phyloP scores from a whole-genome alignment of 1,140 invertebrate genomes.

The Drosophila novamexicana region DNA sequence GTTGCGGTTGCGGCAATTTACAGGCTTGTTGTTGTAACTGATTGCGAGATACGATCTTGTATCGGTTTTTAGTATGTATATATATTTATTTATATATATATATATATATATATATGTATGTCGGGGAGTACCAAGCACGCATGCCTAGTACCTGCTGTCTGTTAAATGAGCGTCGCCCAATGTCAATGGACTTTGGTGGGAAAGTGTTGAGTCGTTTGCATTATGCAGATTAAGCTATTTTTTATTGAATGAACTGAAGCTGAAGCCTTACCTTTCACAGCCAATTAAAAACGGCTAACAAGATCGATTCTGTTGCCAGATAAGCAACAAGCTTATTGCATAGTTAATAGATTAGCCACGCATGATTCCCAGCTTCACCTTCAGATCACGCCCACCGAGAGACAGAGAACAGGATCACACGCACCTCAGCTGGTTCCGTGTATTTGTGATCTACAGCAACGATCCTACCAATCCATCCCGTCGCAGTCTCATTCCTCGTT shows the following conservation, averaged over 20 bases:
- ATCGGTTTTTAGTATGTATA: constrained; percentile 53
- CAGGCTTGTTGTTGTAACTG: constrained; percentile 60
- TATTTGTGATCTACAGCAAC: constrained; percentile 38
- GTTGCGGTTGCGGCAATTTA: constrained; percentile 71
- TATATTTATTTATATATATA: constrained; percentile 28
- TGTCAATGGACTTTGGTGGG: constrained; percentile 78
- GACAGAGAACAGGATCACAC: constrained; percentile 17
- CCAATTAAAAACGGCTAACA: constrained; percentile 79
- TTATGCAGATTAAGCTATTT: constrained; percentile 54
- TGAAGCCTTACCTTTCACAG: constrained; percentile 66
- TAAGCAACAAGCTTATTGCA: constrained; percentile 50
- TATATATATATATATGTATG: background rate
- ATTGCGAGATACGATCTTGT: constrained; percentile 67
- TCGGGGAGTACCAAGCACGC: constrained; percentile 28
- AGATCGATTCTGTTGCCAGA: constrained; percentile 69
- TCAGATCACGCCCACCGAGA: constrained; percentile 35
- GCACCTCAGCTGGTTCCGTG: background rate
- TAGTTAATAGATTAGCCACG: constrained; percentile 65
- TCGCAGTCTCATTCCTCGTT: constrained; percentile 14
- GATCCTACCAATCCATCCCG: constrained; percentile 24
- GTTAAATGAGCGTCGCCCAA: constrained; percentile 40
- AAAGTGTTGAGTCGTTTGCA: constrained; percentile 77
- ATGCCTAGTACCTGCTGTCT: constrained; percentile 19
- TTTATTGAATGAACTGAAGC: constrained; percentile 70
- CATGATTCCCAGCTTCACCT: constrained; percentile 36